Percentiles rank a stretch among this genome's conserved stretches.
Conservation (phyloP, 53 echinoderm and acorn worm genomes). For the Luidia sarsii region DNA sequence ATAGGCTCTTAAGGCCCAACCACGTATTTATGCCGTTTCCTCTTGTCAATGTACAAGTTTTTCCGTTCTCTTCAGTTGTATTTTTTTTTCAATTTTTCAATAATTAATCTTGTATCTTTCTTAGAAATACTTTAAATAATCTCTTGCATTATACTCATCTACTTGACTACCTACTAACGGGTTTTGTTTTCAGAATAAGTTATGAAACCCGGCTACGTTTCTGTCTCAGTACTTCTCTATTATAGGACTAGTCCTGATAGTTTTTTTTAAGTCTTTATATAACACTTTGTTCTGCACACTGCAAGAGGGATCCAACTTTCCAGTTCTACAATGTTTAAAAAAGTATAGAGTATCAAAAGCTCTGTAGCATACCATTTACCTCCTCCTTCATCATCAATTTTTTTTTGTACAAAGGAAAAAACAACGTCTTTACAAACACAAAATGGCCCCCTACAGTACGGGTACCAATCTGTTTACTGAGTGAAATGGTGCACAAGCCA, state of each 20-base stretch:
- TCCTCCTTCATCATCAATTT: constrained; percentile 28
- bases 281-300: constrained; percentile 41
- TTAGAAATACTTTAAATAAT: constrained; percentile 16
- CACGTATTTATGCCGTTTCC: no score
- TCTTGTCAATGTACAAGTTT: constrained; percentile 25
- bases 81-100: neutral
- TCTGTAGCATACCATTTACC: constrained; percentile 51
- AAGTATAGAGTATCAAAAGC: constrained; percentile 72
- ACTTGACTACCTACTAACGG: constrained; percentile 6
- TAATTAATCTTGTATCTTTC: neutral
- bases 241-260: constrained; percentile 45
- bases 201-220: constrained; percentile 23
- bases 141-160: constrained; percentile 26
- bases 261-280: constrained; percentile 28
- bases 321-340: constrained; percentile 60
- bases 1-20: no score
- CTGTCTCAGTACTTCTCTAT: constrained; percentile 31
- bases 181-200: constrained; percentile 9
- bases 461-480: constrained; percentile 28
- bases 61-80: neutral
- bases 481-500: neutral
- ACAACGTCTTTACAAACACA: constrained; percentile 52
- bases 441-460: constrained; percentile 15
- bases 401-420: constrained; percentile 52
- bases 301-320: constrained; percentile 44